Conservation (phyloP, 2,797 vertebrate species). For the Girardinus metallicus region DNA sequence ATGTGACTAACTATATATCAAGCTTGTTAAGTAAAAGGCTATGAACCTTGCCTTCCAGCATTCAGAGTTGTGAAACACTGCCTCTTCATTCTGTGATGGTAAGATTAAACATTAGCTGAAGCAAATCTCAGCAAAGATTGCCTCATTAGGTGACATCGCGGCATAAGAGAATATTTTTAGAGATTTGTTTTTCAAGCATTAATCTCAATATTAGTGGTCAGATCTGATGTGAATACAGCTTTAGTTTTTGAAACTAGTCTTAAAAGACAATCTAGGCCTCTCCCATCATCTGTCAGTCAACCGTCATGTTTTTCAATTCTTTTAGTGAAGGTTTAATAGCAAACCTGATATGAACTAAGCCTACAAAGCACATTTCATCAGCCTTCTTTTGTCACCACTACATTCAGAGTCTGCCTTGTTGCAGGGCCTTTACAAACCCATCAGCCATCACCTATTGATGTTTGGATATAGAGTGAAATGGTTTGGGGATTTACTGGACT, state of each 20-base stretch:
- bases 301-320: background rate
- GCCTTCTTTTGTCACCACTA: background rate
- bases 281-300: background rate
- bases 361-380: conserved; percentile 12
- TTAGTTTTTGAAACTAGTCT: background rate
- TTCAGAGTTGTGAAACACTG: background rate
- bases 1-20: background rate
- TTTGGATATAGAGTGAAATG: conserved; percentile 8
- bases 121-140: background rate
- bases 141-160: background rate
- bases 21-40: background rate
- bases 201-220: background rate
- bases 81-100: background rate
- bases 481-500: conserved; percentile 2
- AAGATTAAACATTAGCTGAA: background rate
- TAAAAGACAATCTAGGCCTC: background rate
- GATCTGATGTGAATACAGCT: background rate
- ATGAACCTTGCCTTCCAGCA: background rate
- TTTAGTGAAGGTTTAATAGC: conserved; percentile 7
- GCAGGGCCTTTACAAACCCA: background rate
- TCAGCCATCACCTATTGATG: background rate
- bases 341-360: background rate
- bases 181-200: background rate
- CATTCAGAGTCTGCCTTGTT: background rate
- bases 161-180: background rate